Percentiles rank a stretch among this genome's conserved stretches.
Evolutionary conservation across 2,797 vertebrate species (phyloP).

Genomic region (Aulostomus chinensis): DNA sequence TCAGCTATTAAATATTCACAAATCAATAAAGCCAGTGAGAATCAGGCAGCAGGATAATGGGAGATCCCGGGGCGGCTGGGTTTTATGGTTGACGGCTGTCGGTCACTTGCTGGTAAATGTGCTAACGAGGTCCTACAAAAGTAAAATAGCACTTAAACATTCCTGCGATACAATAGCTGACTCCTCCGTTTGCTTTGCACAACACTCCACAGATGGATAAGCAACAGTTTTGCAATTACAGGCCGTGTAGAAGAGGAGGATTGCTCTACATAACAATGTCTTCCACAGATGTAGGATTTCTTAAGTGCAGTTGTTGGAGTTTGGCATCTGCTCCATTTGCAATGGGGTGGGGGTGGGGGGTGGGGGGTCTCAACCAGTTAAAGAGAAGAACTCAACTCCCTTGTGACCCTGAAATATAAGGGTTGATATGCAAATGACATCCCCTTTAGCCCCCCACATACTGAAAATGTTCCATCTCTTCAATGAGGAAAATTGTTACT

Average conservation of each 20-base stretch:
- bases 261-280: constrained; percentile 62
- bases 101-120: constrained; percentile 59
- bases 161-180: constrained; percentile 37
- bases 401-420: constrained; percentile 57
- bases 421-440: constrained; percentile 73
- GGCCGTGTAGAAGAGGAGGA: constrained; percentile 51
- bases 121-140: constrained; percentile 60
- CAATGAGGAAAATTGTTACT: constrained; percentile 58
- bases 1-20: constrained; percentile 50
- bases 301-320: constrained; percentile 74
- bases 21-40: constrained; percentile 44
- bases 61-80: constrained; percentile 29
- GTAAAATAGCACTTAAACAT: constrained; percentile 44
- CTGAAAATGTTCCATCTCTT: constrained; percentile 47
- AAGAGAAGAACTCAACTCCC: constrained; percentile 68
- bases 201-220: constrained; percentile 71
- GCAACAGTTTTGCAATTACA: constrained; percentile 66
- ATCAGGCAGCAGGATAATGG: constrained; percentile 25
- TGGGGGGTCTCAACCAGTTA: constrained; percentile 73
- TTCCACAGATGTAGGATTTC: constrained; percentile 62
- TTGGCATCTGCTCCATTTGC: constrained; percentile 78
- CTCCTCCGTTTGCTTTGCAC: constrained; percentile 48
- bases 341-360: constrained; percentile 5
- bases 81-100: constrained; percentile 54
- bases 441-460: too few species aligned